These are phyloP conservation scores for Recurvirostra avosetta DNA, from an alignment of 2,113 vertebrate species.

Conservation along the genomic window DNA sequence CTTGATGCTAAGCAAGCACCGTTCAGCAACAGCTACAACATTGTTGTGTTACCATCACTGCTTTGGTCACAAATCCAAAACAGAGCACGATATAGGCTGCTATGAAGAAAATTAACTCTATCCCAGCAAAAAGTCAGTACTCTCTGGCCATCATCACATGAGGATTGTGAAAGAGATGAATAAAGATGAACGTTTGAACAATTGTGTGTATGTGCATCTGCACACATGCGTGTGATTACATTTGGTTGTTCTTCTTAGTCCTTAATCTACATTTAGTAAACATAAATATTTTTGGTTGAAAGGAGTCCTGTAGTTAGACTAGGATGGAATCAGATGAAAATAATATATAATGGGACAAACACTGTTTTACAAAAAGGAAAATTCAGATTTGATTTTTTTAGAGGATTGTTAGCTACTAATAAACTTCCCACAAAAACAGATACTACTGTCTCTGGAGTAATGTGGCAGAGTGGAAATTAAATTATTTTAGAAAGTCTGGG, in stretches of 20 bases:
- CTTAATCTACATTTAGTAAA: neutral
- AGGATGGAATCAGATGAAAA: neutral
- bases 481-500: neutral
- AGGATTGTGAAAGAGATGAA: neutral
- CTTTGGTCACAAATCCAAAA: neutral
- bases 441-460: neutral
- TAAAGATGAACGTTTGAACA: neutral
- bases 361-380: neutral
- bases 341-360: neutral
- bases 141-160: neutral
- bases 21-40: neutral
- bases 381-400: neutral
- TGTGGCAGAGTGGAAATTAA: neutral
- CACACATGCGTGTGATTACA: neutral
- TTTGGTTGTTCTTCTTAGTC: neutral
- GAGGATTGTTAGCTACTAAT: neutral
- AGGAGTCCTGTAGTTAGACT: neutral
- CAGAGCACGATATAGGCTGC: neutral
- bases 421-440: neutral
- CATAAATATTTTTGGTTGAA: neutral
- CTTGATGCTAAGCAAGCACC: neutral
- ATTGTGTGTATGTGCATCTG: neutral
- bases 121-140: neutral
- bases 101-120: neutral
- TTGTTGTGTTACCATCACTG: rapidly evolving